Conservation (phyloP, 2,888 invertebrate species). For the Aelia acuminata region DNA sequence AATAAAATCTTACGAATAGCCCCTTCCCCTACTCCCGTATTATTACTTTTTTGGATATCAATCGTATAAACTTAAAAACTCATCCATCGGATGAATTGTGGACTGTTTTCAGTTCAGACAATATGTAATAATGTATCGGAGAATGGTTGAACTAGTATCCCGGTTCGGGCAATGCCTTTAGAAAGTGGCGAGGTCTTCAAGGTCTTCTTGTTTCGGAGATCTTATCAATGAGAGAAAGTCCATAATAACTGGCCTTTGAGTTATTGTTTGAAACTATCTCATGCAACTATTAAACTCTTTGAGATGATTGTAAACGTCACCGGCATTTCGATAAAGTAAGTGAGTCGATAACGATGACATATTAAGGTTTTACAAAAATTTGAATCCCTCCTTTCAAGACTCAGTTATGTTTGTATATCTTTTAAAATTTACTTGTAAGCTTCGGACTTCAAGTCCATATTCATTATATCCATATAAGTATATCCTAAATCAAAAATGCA, state of each 20-base stretch:
- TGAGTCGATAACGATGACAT: no score
- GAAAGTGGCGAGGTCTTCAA: conserved; percentile 10
- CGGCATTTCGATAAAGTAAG: no score
- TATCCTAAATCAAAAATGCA: no score
- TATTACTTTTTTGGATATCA: neutral
- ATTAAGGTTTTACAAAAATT: no score
- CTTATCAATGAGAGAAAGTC: neutral
- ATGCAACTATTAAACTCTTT: neutral
- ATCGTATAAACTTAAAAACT: neutral
- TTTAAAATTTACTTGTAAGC: no score
- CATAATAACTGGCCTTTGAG: neutral
- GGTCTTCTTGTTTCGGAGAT: neutral
- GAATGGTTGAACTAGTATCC: neutral
- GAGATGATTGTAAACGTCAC: no score
- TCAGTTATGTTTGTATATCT: no score
- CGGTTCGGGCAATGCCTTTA: neutral
- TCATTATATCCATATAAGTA: no score
- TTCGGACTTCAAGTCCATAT: no score
- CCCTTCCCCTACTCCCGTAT: neutral
- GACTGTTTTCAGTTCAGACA: neutral
- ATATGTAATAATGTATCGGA: no score
- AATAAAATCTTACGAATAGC: no score
- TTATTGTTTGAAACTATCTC: neutral
- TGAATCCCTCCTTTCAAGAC: no score
- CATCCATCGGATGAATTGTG: neutral